Evolutionary conservation across 2,797 vertebrate species (phyloP).

Genomic region (Micrastur ruficollis): DNA sequence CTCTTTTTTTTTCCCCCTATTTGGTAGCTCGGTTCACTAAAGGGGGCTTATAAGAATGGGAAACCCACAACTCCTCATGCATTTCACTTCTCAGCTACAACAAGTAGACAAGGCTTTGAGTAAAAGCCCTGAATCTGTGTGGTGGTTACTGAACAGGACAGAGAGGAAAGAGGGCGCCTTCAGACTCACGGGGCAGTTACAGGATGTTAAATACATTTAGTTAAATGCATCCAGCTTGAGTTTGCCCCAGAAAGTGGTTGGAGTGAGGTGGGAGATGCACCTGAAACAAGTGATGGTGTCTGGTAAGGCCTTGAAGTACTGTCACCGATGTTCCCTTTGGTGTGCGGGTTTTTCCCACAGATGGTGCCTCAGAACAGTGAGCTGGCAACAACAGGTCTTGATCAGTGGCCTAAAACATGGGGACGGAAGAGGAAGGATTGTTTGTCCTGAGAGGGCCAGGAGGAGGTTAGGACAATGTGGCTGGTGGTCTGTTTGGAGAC

Average conservation of each 20-base stretch:
- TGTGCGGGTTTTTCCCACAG: not conserved
- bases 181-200: not conserved
- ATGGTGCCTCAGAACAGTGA: not conserved
- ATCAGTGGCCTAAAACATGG: not conserved
- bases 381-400: not conserved
- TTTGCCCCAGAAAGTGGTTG: not conserved
- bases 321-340: rapidly evolving
- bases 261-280: not conserved
- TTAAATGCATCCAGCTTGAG: not conserved
- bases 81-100: not conserved
- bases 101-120: rapidly evolving
- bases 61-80: not conserved
- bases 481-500: not conserved
- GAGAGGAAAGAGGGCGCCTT: not conserved
- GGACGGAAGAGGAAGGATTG: not conserved
- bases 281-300: not conserved
- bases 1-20: rapidly evolving
- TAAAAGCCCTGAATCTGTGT: not conserved
- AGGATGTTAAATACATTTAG: not conserved
- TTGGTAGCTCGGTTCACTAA: not conserved
- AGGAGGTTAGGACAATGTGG: not conserved
- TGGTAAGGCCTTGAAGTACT: not conserved
- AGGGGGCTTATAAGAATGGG: not conserved
- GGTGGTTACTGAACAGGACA: not conserved
- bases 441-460: not conserved